phyloP scores from a whole-genome alignment of 2,797 vertebrate genomes.

The Tauraco hartlaubi region DNA sequence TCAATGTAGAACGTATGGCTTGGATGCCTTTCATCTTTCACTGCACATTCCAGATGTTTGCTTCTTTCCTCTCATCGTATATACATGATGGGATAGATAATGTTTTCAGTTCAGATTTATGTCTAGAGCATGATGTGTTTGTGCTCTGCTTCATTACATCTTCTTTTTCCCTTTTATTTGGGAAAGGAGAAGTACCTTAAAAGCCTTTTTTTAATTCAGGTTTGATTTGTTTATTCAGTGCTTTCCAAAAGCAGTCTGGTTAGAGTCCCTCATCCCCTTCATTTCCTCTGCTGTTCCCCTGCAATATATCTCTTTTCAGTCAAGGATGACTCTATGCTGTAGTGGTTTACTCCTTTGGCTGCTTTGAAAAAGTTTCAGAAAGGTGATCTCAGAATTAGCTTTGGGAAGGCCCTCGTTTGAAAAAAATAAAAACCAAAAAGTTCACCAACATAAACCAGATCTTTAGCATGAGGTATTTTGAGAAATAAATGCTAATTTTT shows the following conservation, averaged over 20 bases:
- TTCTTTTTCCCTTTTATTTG: conserved; percentile 30
- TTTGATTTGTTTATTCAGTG: conserved; percentile 60
- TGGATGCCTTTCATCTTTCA: conserved; percentile 61
- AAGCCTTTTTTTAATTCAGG: conserved; percentile 28
- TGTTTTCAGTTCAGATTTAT: conserved; percentile 35
- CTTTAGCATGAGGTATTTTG: neutral
- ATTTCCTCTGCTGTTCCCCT: conserved; percentile 30
- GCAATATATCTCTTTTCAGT: conserved; percentile 11
- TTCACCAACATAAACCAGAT: neutral
- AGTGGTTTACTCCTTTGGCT: neutral
- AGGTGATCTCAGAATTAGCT: neutral
- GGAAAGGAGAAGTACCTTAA: conserved; percentile 30
- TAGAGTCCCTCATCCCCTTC: conserved; percentile 14
- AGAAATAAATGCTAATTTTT: neutral
- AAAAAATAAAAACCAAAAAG: neutral
- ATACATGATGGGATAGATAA: conserved; percentile 47
- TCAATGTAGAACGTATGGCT: conserved; percentile 9
- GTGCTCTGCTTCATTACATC: conserved; percentile 19
- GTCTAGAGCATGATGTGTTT: conserved; percentile 35
- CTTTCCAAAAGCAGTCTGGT: conserved; percentile 16
- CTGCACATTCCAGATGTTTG: conserved; percentile 62
- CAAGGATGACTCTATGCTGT: neutral
- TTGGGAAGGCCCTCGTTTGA: neutral
- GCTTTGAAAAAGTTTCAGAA: neutral
- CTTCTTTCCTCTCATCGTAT: conserved; percentile 11